These are phyloP conservation scores for Poecilia latipinna DNA, from an alignment of 2,113 vertebrate genomes.

Conservation along the genomic window DNA sequence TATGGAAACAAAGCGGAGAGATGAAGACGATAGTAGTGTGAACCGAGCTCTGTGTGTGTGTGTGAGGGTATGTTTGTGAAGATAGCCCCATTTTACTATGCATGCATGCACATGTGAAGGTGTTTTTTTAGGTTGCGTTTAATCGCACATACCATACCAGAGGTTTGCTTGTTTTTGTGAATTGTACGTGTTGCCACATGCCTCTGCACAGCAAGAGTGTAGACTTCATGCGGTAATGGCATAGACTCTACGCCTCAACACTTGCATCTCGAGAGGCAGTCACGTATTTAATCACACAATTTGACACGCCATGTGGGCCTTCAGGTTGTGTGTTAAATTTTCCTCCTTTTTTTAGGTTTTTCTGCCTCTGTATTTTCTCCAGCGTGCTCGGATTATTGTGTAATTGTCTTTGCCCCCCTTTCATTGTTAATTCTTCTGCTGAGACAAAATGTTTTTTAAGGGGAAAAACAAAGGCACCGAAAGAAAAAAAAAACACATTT, in stretches of 20 bases:
- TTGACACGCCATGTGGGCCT: slow-evolving; percentile 71
- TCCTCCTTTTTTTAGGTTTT: slow-evolving; percentile 17
- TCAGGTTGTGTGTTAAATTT: slow-evolving; percentile 73
- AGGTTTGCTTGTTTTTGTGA: slow-evolving; percentile 18
- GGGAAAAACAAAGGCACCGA: slow-evolving; percentile 51
- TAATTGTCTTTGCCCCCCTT: slow-evolving; percentile 70
- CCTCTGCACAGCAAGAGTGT: slow-evolving; percentile 57
- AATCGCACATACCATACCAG: slow-evolving; percentile 1
- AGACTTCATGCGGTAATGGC: slow-evolving; percentile 58
- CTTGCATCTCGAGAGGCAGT: slow-evolving; percentile 69
- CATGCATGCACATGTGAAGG: slow-evolving; percentile 1
- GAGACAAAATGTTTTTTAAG: slow-evolving; percentile 62
- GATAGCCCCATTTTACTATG: slow-evolving; percentile 3
- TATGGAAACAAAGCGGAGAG: slow-evolving; percentile 20
- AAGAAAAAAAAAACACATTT: slow-evolving; percentile 56
- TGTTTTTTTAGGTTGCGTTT: slow-evolving; percentile 28
- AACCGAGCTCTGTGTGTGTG: rapidly evolving
- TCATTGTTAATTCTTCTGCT: slow-evolving; percentile 70
- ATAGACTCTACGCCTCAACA: slow-evolving; percentile 58
- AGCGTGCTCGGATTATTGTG: slow-evolving; percentile 54
- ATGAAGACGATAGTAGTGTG: not conserved
- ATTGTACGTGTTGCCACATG: slow-evolving; percentile 19
- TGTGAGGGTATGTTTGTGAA: not conserved
- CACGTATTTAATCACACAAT: slow-evolving; percentile 82
- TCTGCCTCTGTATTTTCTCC: slow-evolving; percentile 33